phyloP scores from a whole-genome alignment of 2,888 invertebrate species.

The Ptychoptera contaminata region DNA sequence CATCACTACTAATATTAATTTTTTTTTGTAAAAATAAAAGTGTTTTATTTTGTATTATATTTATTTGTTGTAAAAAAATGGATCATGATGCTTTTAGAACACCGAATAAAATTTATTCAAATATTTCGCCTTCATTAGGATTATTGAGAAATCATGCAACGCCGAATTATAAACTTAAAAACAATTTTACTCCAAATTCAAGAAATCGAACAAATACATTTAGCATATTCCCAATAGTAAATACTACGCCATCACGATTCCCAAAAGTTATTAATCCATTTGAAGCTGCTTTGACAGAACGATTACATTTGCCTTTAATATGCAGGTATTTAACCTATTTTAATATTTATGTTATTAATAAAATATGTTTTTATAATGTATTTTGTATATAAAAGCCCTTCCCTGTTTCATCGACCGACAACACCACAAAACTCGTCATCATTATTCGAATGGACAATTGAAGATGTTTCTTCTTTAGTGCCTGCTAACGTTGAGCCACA shows the following conservation, averaged over 20 bases:
- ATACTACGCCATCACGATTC: constrained; percentile 40
- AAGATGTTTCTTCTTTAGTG: constrained; percentile 44
- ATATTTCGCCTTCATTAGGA: no score
- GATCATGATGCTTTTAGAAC: no score
- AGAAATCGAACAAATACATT: constrained; percentile 9
- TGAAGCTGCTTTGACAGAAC: constrained; percentile 39
- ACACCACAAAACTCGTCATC: constrained; percentile 24
- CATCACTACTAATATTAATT: no score
- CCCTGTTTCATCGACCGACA: constrained; percentile 24
- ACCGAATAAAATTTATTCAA: no score
- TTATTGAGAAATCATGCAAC: not conserved
- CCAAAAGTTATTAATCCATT: constrained; percentile 45
- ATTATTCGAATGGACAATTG: constrained; percentile 51
- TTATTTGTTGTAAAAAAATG: no score
- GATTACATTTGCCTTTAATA: constrained; percentile 42
- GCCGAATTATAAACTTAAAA: constrained; percentile 1
- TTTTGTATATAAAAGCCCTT: no score
- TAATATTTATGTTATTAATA: not conserved
- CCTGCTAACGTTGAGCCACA: constrained; percentile 44
- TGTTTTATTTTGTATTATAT: no score
- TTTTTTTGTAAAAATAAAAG: no score
- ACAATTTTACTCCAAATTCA: not conserved
- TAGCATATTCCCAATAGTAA: constrained; percentile 16
- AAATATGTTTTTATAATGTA: no score
- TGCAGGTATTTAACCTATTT: constrained; percentile 38